Evolutionary conservation across 92 coral and sea anemone species (phyloP).

Genomic region (Pocillopora meandrina): DNA sequence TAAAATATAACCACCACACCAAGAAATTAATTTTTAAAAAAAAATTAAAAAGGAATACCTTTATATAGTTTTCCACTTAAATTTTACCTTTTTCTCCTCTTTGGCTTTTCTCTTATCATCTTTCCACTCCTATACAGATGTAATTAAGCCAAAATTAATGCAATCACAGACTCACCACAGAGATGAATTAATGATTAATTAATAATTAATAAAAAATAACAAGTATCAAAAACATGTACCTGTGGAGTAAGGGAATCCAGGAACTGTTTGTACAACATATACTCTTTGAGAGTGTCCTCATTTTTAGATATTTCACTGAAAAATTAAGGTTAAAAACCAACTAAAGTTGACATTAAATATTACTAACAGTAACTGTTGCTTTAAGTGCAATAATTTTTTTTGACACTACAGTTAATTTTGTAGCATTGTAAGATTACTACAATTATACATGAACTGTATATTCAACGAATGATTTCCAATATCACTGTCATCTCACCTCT

Average conservation of each 20-base stretch:
- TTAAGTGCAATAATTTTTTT: not conserved
- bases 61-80: not conserved
- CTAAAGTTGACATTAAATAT: not conserved
- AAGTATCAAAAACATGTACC: constrained; percentile 37
- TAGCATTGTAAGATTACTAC: not conserved
- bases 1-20: not conserved
- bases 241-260: constrained; percentile 94
- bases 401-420: not conserved
- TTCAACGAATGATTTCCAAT: no score
- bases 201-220: not conserved
- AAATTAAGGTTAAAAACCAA: not conserved
- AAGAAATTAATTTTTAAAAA: not conserved
- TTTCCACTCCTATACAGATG: constrained; percentile 72
- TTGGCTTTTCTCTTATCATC: constrained; percentile 67
- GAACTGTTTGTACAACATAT: constrained; percentile 90
- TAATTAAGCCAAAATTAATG: not conserved
- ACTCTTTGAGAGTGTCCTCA: constrained; percentile 95
- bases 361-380: not conserved
- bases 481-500: constrained; percentile 60
- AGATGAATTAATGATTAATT: no score
- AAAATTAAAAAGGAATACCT: not conserved
- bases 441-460: no score
- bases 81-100: constrained; percentile 77
- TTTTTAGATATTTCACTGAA: constrained; percentile 96
- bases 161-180: no score